These are phyloP conservation scores for Laupala kohalensis DNA, from an alignment of 1,140 invertebrate species.

Conservation along the genomic window DNA sequence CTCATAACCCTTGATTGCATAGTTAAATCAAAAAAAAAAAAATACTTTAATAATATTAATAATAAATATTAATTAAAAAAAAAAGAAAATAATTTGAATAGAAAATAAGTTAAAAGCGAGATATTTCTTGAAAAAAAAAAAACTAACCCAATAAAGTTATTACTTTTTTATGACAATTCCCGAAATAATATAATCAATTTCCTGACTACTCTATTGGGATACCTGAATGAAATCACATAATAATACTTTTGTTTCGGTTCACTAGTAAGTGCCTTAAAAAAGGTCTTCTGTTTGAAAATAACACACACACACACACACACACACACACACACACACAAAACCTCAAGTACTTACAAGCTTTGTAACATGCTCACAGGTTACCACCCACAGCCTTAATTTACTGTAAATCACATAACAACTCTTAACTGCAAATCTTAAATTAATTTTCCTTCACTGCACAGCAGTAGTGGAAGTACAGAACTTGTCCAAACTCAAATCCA, in stretches of 20 bases:
- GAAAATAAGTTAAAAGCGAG: background rate
- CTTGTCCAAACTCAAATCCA: background rate
- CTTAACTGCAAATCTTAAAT: background rate
- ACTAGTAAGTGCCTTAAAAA: conserved; percentile 4
- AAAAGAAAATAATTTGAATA: background rate
- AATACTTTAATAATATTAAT: too few relatives aligned
- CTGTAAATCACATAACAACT: background rate
- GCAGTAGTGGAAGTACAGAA: background rate
- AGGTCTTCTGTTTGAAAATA: background rate
- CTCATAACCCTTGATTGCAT: too few relatives aligned
- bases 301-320: background rate
- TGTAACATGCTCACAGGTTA: background rate
- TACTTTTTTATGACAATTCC: too few relatives aligned
- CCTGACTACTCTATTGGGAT: background rate
- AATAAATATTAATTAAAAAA: too few relatives aligned
- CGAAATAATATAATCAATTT: too few relatives aligned
- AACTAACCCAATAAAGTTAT: too few relatives aligned
- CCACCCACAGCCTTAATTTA: background rate
- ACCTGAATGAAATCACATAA: background rate
- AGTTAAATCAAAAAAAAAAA: too few relatives aligned
- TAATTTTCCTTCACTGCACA: background rate
- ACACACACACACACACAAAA: background rate
- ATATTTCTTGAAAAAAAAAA: background rate
- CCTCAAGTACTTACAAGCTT: background rate
- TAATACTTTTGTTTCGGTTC: background rate